Percentiles rank a stretch among this genome's conserved stretches.
phyloP scores from a whole-genome alignment of 2,888 invertebrate genomes.

The Drosophila stalkeri region DNA sequence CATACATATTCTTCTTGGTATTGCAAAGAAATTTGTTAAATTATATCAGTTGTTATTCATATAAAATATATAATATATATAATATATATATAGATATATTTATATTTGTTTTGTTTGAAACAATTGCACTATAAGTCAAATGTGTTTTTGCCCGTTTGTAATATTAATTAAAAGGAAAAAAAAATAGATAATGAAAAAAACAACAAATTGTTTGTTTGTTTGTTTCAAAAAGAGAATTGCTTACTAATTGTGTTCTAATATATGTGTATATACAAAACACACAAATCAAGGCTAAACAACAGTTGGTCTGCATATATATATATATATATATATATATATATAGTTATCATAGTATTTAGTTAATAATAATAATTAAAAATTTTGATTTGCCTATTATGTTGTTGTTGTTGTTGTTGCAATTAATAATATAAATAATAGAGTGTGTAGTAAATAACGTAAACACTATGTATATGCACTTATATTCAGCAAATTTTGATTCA shows the following conservation, averaged over 20 bases:
- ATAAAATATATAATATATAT: conserved; percentile 38
- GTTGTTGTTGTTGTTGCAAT: conserved; percentile 8
- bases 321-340: conserved; percentile 22
- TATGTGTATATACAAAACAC: conserved; percentile 72
- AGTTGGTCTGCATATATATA: conserved; percentile 54
- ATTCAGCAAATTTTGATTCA: conserved; percentile 79
- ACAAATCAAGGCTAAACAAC: conserved; percentile 77
- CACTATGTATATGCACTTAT: conserved; percentile 74
- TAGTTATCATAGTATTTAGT: conserved; percentile 15
- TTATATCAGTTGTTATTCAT: conserved; percentile 52
- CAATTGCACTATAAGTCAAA: conserved; percentile 82
- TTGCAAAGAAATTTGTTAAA: conserved; percentile 72
- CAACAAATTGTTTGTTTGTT: conserved; percentile 7
- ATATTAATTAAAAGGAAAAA: conserved; percentile 43
- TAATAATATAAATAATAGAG: conserved; percentile 67
- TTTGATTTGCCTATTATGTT: conserved; percentile 68
- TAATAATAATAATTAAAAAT: conserved; percentile 46
- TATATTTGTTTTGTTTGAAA: conserved; percentile 69
- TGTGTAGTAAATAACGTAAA: conserved; percentile 40
- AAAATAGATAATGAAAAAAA: background rate
- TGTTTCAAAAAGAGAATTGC: conserved; percentile 50
- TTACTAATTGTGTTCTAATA: conserved; percentile 70
- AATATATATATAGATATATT: conserved; percentile 5
- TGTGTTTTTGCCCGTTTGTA: conserved; percentile 72
- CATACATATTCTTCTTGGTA: conserved; percentile 70